These are phyloP conservation scores for Cephalopholis sonnerati DNA, from an alignment of 2,113 vertebrate species.

Conservation along the genomic window DNA sequence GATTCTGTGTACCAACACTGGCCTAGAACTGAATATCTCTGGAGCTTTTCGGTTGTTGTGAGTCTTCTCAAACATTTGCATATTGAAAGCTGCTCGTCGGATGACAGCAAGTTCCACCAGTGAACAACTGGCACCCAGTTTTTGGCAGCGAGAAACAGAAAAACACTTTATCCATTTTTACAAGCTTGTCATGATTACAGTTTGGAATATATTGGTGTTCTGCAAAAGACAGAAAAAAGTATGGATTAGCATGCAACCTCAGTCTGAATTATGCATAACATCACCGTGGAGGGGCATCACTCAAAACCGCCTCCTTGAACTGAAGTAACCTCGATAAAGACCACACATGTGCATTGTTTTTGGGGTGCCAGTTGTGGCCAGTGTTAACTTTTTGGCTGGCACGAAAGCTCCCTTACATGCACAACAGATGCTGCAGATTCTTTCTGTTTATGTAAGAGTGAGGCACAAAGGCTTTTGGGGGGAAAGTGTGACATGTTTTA, in stretches of 20 bases:
- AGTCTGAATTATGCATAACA: conserved; percentile 17
- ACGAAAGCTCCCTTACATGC: conserved; percentile 37
- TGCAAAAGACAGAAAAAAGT: background rate
- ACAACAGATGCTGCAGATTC: conserved; percentile 52
- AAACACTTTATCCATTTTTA: conserved; percentile 31
- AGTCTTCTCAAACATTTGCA: conserved; percentile 20
- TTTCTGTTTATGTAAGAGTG: conserved; percentile 56
- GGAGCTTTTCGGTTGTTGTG: conserved; percentile 8
- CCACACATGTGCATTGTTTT: conserved; percentile 53
- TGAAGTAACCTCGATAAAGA: conserved; percentile 39
- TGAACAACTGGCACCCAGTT: conserved; percentile 27
- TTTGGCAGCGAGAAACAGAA: conserved; percentile 8
- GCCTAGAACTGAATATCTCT: conserved; percentile 49
- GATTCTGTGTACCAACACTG: background rate
- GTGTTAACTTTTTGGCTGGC: conserved; percentile 52
- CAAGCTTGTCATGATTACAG: conserved; percentile 12
- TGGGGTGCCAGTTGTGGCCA: conserved; percentile 44
- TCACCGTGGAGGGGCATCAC: background rate
- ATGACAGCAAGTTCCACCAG: conserved; percentile 41
- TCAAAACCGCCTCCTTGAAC: conserved; percentile 31
- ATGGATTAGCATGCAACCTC: background rate
- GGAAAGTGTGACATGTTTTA: conserved; percentile 46
- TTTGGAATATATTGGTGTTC: background rate
- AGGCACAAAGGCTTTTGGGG: conserved; percentile 37
- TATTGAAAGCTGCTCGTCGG: conserved; percentile 32